These are phyloP conservation scores for Myotis planiceps DNA, from an alignment of 2,797 vertebrate genomes.

Conservation along the genomic window DNA sequence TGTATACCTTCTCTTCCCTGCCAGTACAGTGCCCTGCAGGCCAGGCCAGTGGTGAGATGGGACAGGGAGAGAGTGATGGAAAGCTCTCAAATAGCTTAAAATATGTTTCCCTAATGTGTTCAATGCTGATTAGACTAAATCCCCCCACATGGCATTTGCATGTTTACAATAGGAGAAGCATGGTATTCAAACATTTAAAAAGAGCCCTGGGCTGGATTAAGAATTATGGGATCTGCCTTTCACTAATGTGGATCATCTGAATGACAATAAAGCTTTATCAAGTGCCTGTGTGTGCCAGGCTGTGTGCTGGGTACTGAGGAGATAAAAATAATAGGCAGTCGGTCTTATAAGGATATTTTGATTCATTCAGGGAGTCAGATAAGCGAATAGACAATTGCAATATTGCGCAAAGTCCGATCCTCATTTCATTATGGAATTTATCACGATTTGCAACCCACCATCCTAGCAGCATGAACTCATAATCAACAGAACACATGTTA, in stretches of 20 bases:
- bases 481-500: background rate
- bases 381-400: background rate
- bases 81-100: background rate
- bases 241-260: background rate
- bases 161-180: background rate
- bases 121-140: background rate
- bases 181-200: background rate
- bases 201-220: background rate
- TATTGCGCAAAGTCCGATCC: background rate
- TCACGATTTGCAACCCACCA: background rate
- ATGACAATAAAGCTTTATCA: background rate
- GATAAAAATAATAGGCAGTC: background rate
- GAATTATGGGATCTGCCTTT: background rate
- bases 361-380: background rate
- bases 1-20: background rate
- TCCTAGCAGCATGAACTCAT: background rate
- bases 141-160: background rate
- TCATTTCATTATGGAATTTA: background rate
- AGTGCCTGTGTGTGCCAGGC: background rate
- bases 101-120: background rate
- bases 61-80: background rate
- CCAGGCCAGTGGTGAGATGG: background rate
- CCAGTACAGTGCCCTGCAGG: rapidly evolving
- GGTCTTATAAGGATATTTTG: background rate
- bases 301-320: background rate